Evolutionary conservation across 2,113 vertebrate species (phyloP).

Genomic region (Proteles cristata): DNA sequence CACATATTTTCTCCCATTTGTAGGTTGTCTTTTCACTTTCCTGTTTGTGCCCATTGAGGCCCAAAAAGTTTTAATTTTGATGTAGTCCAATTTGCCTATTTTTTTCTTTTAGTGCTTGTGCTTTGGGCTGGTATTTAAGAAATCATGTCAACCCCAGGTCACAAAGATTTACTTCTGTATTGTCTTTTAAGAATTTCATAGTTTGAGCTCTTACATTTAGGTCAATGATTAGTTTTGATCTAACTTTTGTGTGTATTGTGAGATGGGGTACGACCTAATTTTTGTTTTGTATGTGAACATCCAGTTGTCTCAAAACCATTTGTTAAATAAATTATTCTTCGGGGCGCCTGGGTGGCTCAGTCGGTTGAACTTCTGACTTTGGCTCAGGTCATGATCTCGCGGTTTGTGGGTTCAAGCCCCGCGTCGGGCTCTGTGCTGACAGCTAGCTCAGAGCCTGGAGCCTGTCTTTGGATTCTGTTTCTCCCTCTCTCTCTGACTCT

Average conservation of each 20-base stretch:
- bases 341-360: too few relatives aligned
- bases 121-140: constrained; percentile 26
- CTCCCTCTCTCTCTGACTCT: too few relatives aligned
- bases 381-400: too few relatives aligned
- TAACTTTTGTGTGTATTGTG: not conserved
- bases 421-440: too few relatives aligned
- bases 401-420: too few relatives aligned
- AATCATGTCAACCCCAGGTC: not conserved
- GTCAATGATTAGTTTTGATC: constrained; percentile 27
- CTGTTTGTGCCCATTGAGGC: not conserved
- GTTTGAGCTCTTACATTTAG: not conserved
- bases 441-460: too few relatives aligned
- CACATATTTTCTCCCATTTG: not conserved
- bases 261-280: not conserved
- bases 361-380: too few relatives aligned
- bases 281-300: not conserved
- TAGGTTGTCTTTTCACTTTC: not conserved
- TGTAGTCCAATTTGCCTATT: not conserved
- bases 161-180: not conserved
- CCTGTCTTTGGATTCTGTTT: too few relatives aligned
- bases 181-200: not conserved
- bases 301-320: not conserved
- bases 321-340: not conserved
- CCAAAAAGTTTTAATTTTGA: constrained; percentile 2
- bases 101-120: not conserved